These are phyloP conservation scores for Eudemis profundana DNA, from an alignment of 2,888 invertebrate genomes.

Conservation along the genomic window DNA sequence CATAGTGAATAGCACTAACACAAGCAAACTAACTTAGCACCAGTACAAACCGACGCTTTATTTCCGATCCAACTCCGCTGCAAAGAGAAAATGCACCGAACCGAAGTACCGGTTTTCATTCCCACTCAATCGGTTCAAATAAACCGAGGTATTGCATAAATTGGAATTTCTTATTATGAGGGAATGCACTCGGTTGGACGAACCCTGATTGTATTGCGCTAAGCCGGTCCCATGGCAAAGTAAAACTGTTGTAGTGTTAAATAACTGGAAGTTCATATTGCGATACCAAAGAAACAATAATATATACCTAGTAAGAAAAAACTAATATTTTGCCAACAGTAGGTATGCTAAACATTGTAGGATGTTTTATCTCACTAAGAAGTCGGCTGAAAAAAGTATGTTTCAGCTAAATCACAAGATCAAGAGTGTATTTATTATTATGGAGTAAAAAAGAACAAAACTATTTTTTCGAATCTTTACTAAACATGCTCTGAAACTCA, in stretches of 20 bases:
- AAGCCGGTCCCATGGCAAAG: constrained; percentile 49
- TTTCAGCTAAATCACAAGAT: too few species aligned
- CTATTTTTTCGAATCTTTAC: too few species aligned
- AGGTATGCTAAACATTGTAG: too few species aligned
- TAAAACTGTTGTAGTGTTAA: constrained; percentile 52
- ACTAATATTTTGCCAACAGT: too few species aligned
- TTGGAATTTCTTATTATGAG: constrained; percentile 58
- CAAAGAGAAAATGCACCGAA: constrained; percentile 53
- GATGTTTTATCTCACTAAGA: too few species aligned
- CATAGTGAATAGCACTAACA: constrained; percentile 1
- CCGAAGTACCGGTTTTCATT: constrained; percentile 52
- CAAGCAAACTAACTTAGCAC: constrained; percentile 6
- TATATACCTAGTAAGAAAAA: neutral
- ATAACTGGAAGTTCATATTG: constrained; percentile 46
- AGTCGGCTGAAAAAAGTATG: too few species aligned
- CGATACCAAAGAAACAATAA: constrained; percentile 1
- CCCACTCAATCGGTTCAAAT: constrained; percentile 62
- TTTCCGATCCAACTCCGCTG: constrained; percentile 29
- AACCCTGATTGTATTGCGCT: constrained; percentile 49
- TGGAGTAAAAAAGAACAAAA: too few species aligned
- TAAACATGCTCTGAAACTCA: too few species aligned
- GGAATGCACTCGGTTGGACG: constrained; percentile 47
- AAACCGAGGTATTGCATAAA: constrained; percentile 63
- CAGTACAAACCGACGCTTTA: constrained; percentile 1
- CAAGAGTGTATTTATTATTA: too few species aligned